phyloP scores from a whole-genome alignment of 2,888 invertebrate species.

The Dromius quadrimaculatus region DNA sequence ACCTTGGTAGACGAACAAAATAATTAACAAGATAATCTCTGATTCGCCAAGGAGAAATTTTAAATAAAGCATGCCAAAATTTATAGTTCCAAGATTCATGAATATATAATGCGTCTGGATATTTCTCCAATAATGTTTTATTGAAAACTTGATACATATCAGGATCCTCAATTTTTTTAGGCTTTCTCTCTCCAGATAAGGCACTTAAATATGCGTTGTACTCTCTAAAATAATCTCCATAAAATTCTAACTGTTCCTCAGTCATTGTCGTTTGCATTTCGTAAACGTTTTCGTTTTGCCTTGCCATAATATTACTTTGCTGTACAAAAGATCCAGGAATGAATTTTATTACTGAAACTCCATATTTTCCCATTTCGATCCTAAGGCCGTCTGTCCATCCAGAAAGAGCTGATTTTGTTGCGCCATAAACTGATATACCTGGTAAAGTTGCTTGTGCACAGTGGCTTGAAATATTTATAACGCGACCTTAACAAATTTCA shows the following conservation, averaged over 20 bases:
- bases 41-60: conserved; percentile 70
- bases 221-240: conserved; percentile 75
- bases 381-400: conserved; percentile 81
- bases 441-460: conserved; percentile 81
- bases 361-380: conserved; percentile 78
- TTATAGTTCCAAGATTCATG: conserved; percentile 77
- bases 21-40: conserved; percentile 73
- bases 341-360: conserved; percentile 79
- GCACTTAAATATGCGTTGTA: conserved; percentile 73
- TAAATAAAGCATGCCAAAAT: conserved; percentile 76
- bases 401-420: conserved; percentile 83
- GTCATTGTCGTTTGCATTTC: conserved; percentile 76
- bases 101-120: conserved; percentile 75
- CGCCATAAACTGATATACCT: conserved; percentile 81
- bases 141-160: conserved; percentile 73
- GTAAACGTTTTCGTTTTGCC: conserved; percentile 72
- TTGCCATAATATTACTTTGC: conserved; percentile 77
- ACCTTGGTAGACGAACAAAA: conserved; percentile 76
- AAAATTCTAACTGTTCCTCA: conserved; percentile 73
- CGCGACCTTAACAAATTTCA: conserved; percentile 70
- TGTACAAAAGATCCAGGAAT: conserved; percentile 83
- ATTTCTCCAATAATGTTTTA: conserved; percentile 71
- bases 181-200: conserved; percentile 66
- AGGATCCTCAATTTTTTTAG: conserved; percentile 69
- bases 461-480: conserved; percentile 88